Conservation (phyloP, 1,140 invertebrate species). For the Ceratosolen fusciceps region DNA sequence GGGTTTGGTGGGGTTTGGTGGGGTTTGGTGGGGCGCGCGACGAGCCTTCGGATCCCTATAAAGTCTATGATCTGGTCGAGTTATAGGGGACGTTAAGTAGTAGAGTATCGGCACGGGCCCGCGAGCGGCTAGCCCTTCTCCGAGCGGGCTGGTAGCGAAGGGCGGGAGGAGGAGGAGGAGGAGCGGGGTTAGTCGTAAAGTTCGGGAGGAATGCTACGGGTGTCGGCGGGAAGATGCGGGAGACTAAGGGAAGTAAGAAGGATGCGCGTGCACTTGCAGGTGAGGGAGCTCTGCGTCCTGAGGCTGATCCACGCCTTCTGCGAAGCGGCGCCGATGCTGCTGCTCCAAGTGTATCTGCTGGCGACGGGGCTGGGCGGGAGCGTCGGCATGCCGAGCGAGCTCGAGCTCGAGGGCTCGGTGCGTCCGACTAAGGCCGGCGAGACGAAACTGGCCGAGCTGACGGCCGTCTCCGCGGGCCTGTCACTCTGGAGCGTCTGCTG, state of each 20-base stretch:
- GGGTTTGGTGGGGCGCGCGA: no score
- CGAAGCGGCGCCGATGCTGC: conserved; percentile 88
- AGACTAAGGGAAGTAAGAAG: background rate
- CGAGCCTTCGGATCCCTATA: no score
- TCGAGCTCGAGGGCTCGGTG: background rate
- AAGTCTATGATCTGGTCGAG: no score
- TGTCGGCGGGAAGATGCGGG: no score
- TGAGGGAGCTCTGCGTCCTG: conserved; percentile 82
- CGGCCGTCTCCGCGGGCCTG: conserved; percentile 85
- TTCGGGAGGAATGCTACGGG: no score
- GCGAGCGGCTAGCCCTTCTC: no score
- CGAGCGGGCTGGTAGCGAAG: no score
- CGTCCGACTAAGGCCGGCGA: conserved; percentile 44
- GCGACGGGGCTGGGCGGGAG: conserved; percentile 64
- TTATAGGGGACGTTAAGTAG: no score
- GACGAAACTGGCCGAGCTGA: conserved; percentile 72
- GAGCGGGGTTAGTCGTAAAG: no score
- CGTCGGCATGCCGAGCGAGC: background rate
- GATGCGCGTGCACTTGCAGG: conserved; percentile 53
- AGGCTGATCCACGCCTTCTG: conserved; percentile 89
- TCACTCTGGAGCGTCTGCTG: conserved; percentile 90
- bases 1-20: no score
- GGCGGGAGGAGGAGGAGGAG: no score
- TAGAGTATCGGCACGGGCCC: no score
- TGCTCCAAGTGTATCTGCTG: conserved; percentile 86